phyloP scores from a whole-genome alignment of 2,888 invertebrate species.

The Microchrysa polita region DNA sequence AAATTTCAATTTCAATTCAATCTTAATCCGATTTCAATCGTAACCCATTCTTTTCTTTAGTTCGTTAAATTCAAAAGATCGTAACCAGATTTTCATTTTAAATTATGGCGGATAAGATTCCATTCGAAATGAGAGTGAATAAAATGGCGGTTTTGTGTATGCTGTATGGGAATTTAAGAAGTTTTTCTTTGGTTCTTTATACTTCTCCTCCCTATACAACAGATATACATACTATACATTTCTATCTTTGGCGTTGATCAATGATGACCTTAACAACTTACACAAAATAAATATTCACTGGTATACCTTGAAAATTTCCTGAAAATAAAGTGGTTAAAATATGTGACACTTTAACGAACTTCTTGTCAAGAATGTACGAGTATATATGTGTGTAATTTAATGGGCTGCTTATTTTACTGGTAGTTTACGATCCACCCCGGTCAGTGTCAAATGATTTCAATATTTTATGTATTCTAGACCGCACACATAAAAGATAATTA shows the following conservation, averaged over 20 bases:
- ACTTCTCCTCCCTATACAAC: too few species aligned
- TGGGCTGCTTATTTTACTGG: slow-evolving; percentile 36
- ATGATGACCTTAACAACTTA: slow-evolving; percentile 14
- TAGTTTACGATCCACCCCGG: slow-evolving; percentile 31
- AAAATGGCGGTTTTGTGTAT: too few species aligned
- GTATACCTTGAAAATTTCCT: slow-evolving; percentile 21
- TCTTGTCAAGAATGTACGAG: slow-evolving; percentile 13
- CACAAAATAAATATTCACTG: background rate
- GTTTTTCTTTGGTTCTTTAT: too few species aligned
- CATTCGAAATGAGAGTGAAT: too few species aligned
- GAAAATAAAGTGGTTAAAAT: slow-evolving; percentile 42
- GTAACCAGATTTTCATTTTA: too few species aligned
- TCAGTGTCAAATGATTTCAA: slow-evolving; percentile 42
- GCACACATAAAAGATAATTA: slow-evolving; percentile 30
- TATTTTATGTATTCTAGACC: slow-evolving; percentile 34
- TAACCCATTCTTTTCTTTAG: too few species aligned
- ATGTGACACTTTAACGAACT: slow-evolving; percentile 46
- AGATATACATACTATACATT: too few species aligned
- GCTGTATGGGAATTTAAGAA: too few species aligned
- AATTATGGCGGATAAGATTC: too few species aligned
- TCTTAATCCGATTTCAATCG: too few species aligned
- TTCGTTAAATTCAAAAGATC: too few species aligned
- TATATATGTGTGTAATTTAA: slow-evolving; percentile 16
- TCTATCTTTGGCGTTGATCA: slow-evolving; percentile 25
- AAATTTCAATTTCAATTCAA: too few species aligned